A percentile compares a stretch with the other conserved stretches of the same genome.
phyloP scores from a whole-genome alignment of 1,140 invertebrate genomes.

The Drosophila azteca region DNA sequence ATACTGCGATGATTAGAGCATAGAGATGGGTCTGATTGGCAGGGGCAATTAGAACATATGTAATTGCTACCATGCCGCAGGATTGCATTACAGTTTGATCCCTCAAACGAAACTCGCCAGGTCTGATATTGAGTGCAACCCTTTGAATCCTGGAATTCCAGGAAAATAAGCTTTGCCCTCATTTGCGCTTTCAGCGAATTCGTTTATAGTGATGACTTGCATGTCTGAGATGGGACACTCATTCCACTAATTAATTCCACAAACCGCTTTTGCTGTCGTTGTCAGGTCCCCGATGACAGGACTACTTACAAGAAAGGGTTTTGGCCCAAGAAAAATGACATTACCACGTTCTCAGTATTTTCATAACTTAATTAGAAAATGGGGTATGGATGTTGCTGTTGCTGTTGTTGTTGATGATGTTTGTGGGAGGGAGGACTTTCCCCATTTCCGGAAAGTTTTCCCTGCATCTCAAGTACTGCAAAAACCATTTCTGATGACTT shows the following conservation, averaged over 20 bases:
- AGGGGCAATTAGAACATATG: too few species aligned
- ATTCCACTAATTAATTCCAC: conserved; percentile 51
- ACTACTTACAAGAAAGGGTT: conserved; percentile 17
- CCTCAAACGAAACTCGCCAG: too few species aligned
- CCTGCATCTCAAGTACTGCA: conserved; percentile 2
- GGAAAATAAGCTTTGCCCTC: not conserved
- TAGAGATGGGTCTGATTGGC: too few species aligned
- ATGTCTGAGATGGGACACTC: not conserved
- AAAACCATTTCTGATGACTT: conserved; percentile 33
- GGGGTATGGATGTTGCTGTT: not conserved
- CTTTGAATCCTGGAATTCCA: not conserved
- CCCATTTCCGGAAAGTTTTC: not conserved
- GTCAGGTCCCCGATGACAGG: conserved; percentile 12
- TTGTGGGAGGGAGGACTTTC: not conserved
- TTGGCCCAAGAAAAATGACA: not conserved
- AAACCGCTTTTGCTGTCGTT: conserved; percentile 34
- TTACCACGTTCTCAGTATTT: conserved; percentile 12
- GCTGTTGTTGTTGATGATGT: not conserved
- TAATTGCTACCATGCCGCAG: too few species aligned
- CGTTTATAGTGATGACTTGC: conserved; percentile 24
- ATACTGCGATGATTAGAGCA: too few species aligned
- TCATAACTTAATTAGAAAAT: conserved; percentile 39
- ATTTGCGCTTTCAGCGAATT: not conserved
- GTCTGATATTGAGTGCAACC: too few species aligned
- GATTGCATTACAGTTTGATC: too few species aligned